phyloP scores from a whole-genome alignment of 2,113 vertebrate genomes.

The Otis tarda region DNA sequence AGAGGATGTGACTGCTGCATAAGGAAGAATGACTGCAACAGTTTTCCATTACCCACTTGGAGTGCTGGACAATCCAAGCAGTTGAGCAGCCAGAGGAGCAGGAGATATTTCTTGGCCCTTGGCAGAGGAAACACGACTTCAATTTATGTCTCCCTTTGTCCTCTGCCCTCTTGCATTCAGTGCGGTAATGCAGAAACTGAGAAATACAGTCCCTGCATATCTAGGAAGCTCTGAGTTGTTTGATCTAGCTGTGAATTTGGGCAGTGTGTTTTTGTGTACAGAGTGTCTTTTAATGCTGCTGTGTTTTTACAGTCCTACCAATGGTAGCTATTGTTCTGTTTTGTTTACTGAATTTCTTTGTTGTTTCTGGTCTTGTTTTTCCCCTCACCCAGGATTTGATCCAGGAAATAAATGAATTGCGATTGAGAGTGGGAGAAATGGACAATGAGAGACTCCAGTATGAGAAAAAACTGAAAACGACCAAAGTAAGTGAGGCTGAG shows the following conservation, averaged over 20 bases:
- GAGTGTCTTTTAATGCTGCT: not conserved
- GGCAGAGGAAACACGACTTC: not conserved
- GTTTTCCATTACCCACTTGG: not conserved
- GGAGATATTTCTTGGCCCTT: not conserved
- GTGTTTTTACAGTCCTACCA: not conserved
- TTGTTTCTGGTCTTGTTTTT: not conserved
- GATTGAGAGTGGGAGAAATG: slow-evolving; percentile 88
- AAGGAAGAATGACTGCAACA: not conserved
- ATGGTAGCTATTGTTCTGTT: not conserved
- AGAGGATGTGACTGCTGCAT: not conserved
- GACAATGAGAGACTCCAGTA: slow-evolving; percentile 90
- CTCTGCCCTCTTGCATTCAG: not conserved
- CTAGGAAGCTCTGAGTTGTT: not conserved
- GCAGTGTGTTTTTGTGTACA: not conserved
- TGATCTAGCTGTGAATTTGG: not conserved
- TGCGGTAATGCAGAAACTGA: not conserved
- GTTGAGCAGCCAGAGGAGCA: not conserved
- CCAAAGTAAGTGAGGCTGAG: slow-evolving; percentile 85
- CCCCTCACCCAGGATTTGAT: slow-evolving; percentile 81
- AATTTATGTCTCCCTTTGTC: not conserved
- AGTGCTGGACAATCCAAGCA: not conserved
- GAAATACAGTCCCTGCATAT: not conserved
- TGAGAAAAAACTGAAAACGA: slow-evolving; percentile 93
- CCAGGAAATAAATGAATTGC: slow-evolving; percentile 89
- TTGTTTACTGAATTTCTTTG: not conserved